Percentiles rank a stretch among this genome's conserved stretches.
These are phyloP conservation scores for Zaprionus inermis DNA, from an alignment of 1,140 invertebrate species.

Conservation along the genomic window DNA sequence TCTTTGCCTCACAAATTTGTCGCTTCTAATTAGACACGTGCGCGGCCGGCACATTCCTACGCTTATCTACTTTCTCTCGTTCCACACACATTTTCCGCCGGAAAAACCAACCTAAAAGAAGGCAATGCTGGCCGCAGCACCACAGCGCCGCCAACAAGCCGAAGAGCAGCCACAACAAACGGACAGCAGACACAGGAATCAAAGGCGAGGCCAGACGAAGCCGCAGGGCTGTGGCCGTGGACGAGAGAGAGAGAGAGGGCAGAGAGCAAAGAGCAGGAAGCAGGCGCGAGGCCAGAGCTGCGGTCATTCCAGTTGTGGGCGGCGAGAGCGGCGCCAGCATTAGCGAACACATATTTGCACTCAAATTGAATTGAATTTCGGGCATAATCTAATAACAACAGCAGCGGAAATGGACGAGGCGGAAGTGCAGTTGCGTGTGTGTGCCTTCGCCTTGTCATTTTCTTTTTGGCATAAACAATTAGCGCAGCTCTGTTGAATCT, in stretches of 20 bases:
- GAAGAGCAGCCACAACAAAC: conserved; percentile 31
- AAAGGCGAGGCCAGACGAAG: conserved; percentile 42
- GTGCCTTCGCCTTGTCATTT: neutral
- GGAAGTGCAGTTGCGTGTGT: conserved; percentile 54
- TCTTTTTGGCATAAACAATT: conserved; percentile 61
- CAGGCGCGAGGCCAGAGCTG: conserved; percentile 10
- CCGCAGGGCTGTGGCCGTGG: neutral
- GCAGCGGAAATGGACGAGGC: conserved; percentile 35
- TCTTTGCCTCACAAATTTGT: neutral
- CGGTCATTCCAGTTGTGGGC: conserved; percentile 35
- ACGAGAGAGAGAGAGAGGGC: too few species aligned
- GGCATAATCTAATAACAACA: conserved; percentile 71
- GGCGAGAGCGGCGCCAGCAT: conserved; percentile 1
- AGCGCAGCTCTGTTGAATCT: conserved; percentile 25
- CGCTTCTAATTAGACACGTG: conserved; percentile 37
- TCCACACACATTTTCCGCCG: too few species aligned
- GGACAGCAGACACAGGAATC: conserved; percentile 51
- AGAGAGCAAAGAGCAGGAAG: neutral
- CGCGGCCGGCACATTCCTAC: conserved; percentile 29
- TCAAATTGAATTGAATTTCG: conserved; percentile 76
- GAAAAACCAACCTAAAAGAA: conserved; percentile 47
- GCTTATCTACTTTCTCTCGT: neutral
- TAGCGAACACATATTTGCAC: conserved; percentile 78
- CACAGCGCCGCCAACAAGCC: neutral
- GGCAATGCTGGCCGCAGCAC: conserved; percentile 5